Evolutionary conservation across 2,888 invertebrate species (phyloP), one percentile per base, ranked within the genome.

Genomic region (Drosophila helvetica): DNA sequence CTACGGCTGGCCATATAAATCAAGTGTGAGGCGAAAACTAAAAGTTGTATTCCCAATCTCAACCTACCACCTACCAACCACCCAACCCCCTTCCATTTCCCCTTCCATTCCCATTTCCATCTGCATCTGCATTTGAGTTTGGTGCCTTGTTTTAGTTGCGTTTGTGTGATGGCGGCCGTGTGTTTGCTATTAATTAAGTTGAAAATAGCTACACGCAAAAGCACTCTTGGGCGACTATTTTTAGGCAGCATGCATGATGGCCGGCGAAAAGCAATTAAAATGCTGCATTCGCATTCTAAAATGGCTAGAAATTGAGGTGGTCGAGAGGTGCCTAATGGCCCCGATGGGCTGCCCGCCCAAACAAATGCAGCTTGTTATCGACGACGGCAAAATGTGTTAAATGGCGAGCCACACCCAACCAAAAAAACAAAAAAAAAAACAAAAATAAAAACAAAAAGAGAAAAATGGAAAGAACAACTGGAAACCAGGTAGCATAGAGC

Each of bases 111-210:
- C 42, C 51, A 61, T 30, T 54, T 33, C 60, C 33, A 47, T 56
- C 56, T 33, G n/a, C 68, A 68, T 56, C 55, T 69, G 62, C 62
- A 56, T 70, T 52, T 47, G 63, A n/a, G 48, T 54, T 17, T 33
- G 19, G 58, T n/a, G 47, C 53, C 70, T 17, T 43, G 65, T 56
- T 45, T 64, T 46, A 50, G 50, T 52, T 62, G 60, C 55, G 52
- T 61, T 63, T 73, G 71, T 27, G 27, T 33, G n/a, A n/a, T 33
- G 33, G 33, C 12, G 58, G 61, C 60, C 65, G 59, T 78, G 60
- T 85, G 80, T 82, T 88, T 88, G 88, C 88, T 73, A 84, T 88
- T 83, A 88, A 83, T 88, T 83, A 86, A 83, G 83, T 86, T 86
- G 88, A 60, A 88, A 87, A 83, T 79, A 75, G 86, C 86, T 87